Evolutionary conservation across 2,113 vertebrate species (phyloP).

Genomic region (Pandion haliaetus): DNA sequence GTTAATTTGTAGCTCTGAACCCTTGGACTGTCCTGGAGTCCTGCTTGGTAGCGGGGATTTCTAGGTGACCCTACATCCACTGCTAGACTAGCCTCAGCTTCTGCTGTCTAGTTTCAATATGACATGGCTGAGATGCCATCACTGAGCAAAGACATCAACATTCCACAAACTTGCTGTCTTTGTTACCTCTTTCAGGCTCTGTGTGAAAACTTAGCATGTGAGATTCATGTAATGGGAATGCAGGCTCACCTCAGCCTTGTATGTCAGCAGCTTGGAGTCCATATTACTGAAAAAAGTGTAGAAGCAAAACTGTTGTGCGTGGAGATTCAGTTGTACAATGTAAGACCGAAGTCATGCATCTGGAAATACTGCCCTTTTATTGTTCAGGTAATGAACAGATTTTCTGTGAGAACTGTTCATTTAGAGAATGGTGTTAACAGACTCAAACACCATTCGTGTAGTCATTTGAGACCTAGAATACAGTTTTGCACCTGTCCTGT

Average conservation of each 20-base stretch:
- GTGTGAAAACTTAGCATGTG: not conserved
- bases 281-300: not conserved
- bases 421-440: not conserved
- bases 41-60: not conserved
- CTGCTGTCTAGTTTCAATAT: not conserved
- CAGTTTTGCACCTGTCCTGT: not conserved
- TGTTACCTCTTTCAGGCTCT: not conserved
- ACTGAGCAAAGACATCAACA: not conserved
- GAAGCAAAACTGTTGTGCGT: not conserved
- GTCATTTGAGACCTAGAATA: not conserved
- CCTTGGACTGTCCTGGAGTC: not conserved
- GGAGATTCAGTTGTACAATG: not conserved
- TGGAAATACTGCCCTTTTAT: not conserved
- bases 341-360: not conserved
- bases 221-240: not conserved
- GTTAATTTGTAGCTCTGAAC: not conserved
- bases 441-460: not conserved
- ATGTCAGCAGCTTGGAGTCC: not conserved
- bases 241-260: not conserved
- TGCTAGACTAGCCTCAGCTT: not conserved
- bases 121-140: not conserved
- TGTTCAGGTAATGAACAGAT: not conserved
- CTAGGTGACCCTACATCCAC: not conserved
- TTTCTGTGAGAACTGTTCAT: not conserved
- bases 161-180: not conserved